Evolutionary conservation across 1,140 invertebrate species (phyloP).

Genomic region (Meloidogyne chitwoodi): DNA sequence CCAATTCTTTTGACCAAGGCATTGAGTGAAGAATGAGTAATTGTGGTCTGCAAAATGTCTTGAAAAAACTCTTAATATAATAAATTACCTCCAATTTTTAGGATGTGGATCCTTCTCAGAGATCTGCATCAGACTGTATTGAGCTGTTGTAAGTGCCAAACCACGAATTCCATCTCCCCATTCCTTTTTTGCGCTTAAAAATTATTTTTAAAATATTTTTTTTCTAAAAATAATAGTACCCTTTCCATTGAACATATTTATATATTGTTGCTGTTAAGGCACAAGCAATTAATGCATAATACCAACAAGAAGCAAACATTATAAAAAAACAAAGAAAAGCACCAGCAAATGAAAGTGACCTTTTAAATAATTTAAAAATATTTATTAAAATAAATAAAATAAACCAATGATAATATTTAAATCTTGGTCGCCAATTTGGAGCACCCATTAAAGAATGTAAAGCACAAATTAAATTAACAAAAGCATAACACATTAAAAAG

Average conservation of each 20-base stretch:
- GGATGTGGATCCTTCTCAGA: slow-evolving; percentile 57
- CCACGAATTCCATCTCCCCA: slow-evolving; percentile 99
- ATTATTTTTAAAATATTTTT: too few relatives aligned
- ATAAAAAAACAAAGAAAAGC: slow-evolving; percentile 87
- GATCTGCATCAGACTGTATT: slow-evolving; percentile 73
- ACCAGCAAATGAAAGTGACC: slow-evolving; percentile 81
- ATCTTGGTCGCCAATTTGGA: slow-evolving; percentile 95
- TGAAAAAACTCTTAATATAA: neutral
- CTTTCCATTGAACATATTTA: slow-evolving; percentile 98
- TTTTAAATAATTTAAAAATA: neutral
- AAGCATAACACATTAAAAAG: slow-evolving; percentile 99
- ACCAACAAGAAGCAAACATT: slow-evolving; percentile 99
- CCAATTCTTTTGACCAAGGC: slow-evolving; percentile 53
- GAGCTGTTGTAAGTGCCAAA: slow-evolving; percentile 87
- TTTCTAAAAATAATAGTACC: too few relatives aligned
- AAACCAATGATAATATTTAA: slow-evolving; percentile 96
- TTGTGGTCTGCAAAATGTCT: slow-evolving; percentile 35
- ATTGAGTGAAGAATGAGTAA: slow-evolving; percentile 54
- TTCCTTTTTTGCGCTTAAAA: slow-evolving; percentile 87
- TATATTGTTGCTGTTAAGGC: slow-evolving; percentile 75
- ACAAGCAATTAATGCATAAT: slow-evolving; percentile 94
- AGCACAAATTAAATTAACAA: slow-evolving; percentile 95
- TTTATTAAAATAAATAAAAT: neutral
- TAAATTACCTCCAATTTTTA: slow-evolving; percentile 51
- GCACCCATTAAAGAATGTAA: slow-evolving; percentile 85